Conservation (phyloP, 2,888 invertebrate species). For the Calliphora vomitoria region DNA sequence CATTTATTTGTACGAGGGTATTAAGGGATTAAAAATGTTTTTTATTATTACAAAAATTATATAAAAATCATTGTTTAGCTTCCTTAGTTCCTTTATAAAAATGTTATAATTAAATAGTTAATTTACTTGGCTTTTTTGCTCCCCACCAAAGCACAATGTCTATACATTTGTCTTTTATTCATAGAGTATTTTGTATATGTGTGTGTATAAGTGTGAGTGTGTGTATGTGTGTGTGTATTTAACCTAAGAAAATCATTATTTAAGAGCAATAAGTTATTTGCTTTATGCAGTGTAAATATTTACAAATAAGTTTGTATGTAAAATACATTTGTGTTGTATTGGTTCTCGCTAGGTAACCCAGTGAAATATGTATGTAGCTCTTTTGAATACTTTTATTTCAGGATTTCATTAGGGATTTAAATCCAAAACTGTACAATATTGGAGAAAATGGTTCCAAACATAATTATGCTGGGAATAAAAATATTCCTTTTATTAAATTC, state of each 20-base stretch:
- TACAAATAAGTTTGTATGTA: background rate
- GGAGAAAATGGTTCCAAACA: too few species aligned
- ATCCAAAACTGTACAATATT: too few species aligned
- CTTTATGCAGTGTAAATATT: constrained; percentile 32
- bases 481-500: too few species aligned
- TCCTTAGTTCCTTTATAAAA: background rate
- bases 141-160: too few species aligned
- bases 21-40: constrained; percentile 30
- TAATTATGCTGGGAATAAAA: too few species aligned
- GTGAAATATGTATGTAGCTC: background rate
- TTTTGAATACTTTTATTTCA: too few species aligned
- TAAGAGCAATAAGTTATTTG: constrained; percentile 39
- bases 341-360: background rate
- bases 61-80: constrained; percentile 16
- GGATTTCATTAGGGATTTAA: too few species aligned
- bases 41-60: background rate
- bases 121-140: constrained; percentile 35
- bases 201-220: too few species aligned
- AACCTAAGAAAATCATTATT: constrained; percentile 35
- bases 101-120: constrained; percentile 28
- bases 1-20: background rate
- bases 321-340: background rate
- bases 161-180: background rate
- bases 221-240: background rate
- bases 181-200: background rate